These are phyloP conservation scores for Zygogramma bicolorata DNA, from an alignment of 2,888 invertebrate genomes.

Conservation along the genomic window DNA sequence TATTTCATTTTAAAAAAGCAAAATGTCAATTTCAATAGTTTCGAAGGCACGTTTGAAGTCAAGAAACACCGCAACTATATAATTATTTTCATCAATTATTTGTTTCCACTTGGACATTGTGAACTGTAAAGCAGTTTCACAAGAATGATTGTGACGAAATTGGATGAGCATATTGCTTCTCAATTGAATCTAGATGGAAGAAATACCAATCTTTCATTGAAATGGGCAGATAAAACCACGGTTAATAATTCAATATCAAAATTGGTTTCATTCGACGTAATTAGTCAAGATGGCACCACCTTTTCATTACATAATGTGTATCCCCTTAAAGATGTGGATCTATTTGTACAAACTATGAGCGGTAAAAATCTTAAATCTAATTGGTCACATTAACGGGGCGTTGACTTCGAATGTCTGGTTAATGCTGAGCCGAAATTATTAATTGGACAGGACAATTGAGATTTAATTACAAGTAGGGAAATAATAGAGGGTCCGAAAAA, in stretches of 20 bases:
- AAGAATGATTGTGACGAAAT: no score
- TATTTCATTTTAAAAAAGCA: no score
- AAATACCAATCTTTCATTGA: no score
- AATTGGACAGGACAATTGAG: background rate
- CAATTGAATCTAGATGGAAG: background rate
- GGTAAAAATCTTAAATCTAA: background rate
- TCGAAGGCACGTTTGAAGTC: no score
- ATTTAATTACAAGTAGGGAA: no score
- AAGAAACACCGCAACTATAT: no score
- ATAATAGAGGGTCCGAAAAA: background rate
- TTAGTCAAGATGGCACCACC: background rate
- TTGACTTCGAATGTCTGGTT: background rate
- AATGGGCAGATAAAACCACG: no score
- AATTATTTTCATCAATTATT: no score
- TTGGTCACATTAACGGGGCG: background rate
- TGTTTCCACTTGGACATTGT: no score
- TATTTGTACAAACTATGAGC: background rate
- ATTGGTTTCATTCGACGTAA: background rate
- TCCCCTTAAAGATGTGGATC: background rate
- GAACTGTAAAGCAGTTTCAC: no score
- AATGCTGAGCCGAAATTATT: background rate
- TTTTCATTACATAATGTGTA: background rate
- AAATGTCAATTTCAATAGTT: no score
- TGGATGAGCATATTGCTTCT: background rate
- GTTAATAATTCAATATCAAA: background rate